Evolutionary conservation across 2,113 vertebrate species (phyloP).

Genomic region (Neogobius melanostomus): DNA sequence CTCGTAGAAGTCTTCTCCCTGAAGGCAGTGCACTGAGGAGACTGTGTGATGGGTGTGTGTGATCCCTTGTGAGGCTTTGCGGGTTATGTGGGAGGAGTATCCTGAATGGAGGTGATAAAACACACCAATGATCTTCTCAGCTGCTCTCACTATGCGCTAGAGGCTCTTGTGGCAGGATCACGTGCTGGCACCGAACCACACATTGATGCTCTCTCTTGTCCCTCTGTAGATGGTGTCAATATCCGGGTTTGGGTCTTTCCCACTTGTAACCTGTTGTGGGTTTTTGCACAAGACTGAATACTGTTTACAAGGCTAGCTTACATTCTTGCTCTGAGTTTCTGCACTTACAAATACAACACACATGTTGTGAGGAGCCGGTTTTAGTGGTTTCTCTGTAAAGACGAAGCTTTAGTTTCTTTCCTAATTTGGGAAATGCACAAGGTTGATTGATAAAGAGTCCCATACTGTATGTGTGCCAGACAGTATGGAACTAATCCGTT

Average conservation of each 20-base stretch:
- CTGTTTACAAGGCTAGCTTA: not conserved
- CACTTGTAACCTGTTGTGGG: not conserved
- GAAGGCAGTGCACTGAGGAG: too few relatives aligned
- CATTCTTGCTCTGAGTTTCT: not conserved
- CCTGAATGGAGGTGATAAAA: too few relatives aligned
- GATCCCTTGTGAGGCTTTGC: too few relatives aligned
- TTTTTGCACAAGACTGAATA: not conserved
- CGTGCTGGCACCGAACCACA: too few relatives aligned
- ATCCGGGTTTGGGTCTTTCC: not conserved
- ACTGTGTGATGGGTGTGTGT: too few relatives aligned
- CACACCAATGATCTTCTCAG: too few relatives aligned
- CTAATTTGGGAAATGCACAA: slow-evolving; percentile 42
- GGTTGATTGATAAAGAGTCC: slow-evolving; percentile 46
- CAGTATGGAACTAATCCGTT: slow-evolving; percentile 79
- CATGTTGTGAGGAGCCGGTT: slow-evolving; percentile 35
- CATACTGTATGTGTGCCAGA: slow-evolving; percentile 66
- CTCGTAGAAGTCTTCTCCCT: too few relatives aligned
- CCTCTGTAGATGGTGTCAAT: too few relatives aligned
- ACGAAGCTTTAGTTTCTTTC: slow-evolving; percentile 31
- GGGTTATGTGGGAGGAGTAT: too few relatives aligned
- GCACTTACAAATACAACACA: slow-evolving; percentile 17
- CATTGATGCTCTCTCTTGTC: too few relatives aligned
- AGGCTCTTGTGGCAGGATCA: too few relatives aligned
- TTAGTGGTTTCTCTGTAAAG: slow-evolving; percentile 32
- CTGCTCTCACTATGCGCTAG: too few relatives aligned